A percentile compares a stretch with the other conserved stretches of the same genome.
These are phyloP conservation scores for Anolis apletophallus DNA, from an alignment of 2,797 vertebrate genomes.

Conservation along the genomic window DNA sequence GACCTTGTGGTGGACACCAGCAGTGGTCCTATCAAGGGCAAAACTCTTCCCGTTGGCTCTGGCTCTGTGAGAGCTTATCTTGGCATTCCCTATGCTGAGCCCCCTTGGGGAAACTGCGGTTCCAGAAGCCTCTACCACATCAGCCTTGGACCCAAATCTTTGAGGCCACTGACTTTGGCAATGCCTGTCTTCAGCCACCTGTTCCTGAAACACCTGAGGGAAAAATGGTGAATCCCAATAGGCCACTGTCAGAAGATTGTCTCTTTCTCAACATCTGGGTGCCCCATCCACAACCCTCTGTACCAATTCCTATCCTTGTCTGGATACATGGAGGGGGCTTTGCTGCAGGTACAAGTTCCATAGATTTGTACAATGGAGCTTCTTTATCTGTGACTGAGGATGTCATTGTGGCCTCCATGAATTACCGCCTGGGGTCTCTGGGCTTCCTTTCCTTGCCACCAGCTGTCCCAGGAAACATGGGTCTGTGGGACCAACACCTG, in stretches of 20 bases:
- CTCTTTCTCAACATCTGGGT: conserved; percentile 84
- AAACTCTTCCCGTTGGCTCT: conserved; percentile 50
- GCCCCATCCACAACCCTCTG: conserved; percentile 48
- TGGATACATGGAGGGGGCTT: conserved; percentile 85
- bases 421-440: conserved; percentile 82
- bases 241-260: conserved; percentile 80
- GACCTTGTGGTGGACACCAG: conserved; percentile 72
- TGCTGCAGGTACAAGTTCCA: conserved; percentile 52
- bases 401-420: conserved; percentile 82
- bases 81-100: conserved; percentile 82
- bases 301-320: conserved; percentile 71
- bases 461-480: conserved; percentile 74
- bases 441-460: conserved; percentile 80
- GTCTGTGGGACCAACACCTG: conserved; percentile 80
- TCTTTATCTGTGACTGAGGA: conserved; percentile 75
- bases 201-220: conserved; percentile 65
- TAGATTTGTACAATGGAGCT: conserved; percentile 76
- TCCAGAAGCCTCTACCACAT: conserved; percentile 74
- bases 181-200: conserved; percentile 74
- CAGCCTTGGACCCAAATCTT: conserved; percentile 72
- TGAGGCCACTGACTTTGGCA: conserved; percentile 68
- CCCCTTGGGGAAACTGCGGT: conserved; percentile 75
- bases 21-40: conserved; percentile 75
- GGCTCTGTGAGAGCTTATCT: conserved; percentile 74
- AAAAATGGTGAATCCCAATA: conserved; percentile 81